Percentiles rank a stretch among this genome's conserved stretches.
Conservation (phyloP, 1,140 invertebrate species). For the Drosophila eugracilis region DNA sequence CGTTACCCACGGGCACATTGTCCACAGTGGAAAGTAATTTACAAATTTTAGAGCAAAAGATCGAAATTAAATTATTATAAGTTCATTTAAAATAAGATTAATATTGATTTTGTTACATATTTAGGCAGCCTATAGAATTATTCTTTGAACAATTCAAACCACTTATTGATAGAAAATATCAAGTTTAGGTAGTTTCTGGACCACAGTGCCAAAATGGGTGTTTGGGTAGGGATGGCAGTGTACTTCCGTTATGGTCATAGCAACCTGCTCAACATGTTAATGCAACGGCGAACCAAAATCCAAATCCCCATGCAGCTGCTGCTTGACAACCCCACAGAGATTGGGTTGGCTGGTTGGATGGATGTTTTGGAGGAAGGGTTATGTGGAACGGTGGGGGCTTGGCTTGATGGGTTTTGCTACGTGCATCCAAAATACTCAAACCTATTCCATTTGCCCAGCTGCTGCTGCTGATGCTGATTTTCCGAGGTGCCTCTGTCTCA, state of each 20-base stretch:
- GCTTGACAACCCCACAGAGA: conserved; percentile 27
- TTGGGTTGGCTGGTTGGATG: conserved; percentile 2
- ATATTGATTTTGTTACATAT: no score
- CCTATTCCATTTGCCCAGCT: conserved; percentile 29
- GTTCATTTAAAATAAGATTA: no score
- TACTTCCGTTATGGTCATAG: conserved; percentile 47
- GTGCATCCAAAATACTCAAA: conserved; percentile 50
- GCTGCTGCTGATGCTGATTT: conserved; percentile 32
- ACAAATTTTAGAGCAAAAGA: no score
- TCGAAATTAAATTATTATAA: background rate
- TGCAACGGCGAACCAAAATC: conserved; percentile 62
- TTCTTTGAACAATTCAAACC: no score
- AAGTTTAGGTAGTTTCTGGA: background rate
- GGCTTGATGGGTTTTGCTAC: conserved; percentile 26
- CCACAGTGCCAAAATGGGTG: conserved; percentile 16
- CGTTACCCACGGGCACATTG: conserved; percentile 2
- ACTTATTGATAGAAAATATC: no score
- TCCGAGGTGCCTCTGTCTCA: conserved; percentile 5
- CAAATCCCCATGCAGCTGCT: conserved; percentile 44
- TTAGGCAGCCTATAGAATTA: no score
- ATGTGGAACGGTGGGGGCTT: background rate
- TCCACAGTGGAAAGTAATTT: conserved; percentile 35
- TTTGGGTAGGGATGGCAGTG: conserved; percentile 3
- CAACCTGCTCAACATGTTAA: conserved; percentile 80
- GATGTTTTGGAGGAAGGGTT: background rate